Evolutionary conservation across 2,888 invertebrate species (phyloP), one percentile per base, ranked within the genome.

Genomic region (Cheilosia pagana): DNA sequence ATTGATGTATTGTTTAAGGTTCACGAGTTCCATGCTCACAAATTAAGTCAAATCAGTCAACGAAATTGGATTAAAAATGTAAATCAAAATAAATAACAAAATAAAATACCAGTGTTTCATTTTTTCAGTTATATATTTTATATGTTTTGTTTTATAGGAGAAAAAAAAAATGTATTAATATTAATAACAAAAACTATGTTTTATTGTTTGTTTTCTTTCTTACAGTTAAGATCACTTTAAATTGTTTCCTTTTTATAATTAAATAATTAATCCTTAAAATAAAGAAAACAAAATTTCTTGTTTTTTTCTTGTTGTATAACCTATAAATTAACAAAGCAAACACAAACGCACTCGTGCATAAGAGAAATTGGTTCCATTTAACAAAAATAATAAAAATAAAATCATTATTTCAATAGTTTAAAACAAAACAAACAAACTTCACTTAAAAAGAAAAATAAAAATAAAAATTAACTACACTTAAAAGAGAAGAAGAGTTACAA

Each of bases 161-260:
- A 75, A 19, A 57, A 59, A 5, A 59, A 31, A 50, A 53, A 67
- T 68, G 23, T 60, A 48, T 74, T 81, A 72, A 57, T 68, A 70
- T 81, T 85, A 78, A 70, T 79, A 85, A 87, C 81, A 81, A 79
- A 79, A 75, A 81, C 81, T 81, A 81, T 81, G 68, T 63, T 83
- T 75, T 71, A 72, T 31, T 52, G 25, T 77, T 65, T 48, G 35
- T 67, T 79, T 76, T 72, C 35, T 50, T 81, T 78, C 75, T 77
- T 86, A 78, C 71, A 87, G 77, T 75, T 87, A 83, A 79, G 85
- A 87, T 87, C 87, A 87, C 74, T 87, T 82, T 87, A 78, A 81
- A 70, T 77, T 85, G 76, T 85, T 86, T 86, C 53, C 59, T 74
- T 60, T 81, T 65, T 16, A 60, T 65, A 45, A 63, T 74, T 67